These are phyloP conservation scores for Xiphorhynchus elegans DNA, from an alignment of 2,113 vertebrate genomes.

Conservation along the genomic window DNA sequence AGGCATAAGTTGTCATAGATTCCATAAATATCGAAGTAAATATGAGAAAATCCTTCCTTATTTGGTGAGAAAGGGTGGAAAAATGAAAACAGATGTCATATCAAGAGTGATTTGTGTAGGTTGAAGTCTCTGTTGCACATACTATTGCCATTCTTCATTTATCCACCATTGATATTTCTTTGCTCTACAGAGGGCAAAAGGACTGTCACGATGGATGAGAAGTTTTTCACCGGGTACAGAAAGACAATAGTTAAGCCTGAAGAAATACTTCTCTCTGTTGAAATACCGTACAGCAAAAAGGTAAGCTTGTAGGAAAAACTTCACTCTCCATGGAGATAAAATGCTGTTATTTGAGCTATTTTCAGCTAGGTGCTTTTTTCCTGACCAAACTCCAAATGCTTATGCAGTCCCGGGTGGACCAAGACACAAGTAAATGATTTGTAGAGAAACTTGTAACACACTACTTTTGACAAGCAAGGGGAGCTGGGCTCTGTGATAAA, in stretches of 20 bases:
- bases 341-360: neutral
- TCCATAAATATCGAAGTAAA: neutral
- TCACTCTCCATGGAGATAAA: neutral
- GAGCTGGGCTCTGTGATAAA: neutral
- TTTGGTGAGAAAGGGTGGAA: neutral
- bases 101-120: neutral
- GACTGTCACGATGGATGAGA: conserved; percentile 84
- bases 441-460: neutral
- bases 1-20: neutral
- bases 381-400: neutral
- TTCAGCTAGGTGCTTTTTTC: neutral
- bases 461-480: neutral
- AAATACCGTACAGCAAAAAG: conserved; percentile 88
- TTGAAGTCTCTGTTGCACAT: neutral
- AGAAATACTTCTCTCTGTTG: conserved; percentile 86
- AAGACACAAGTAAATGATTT: neutral
- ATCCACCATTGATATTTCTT: neutral
- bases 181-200: conserved; percentile 78
- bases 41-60: neutral
- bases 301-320: conserved; percentile 66
- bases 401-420: neutral
- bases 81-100: neutral
- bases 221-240: conserved; percentile 90
- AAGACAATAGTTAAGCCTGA: conserved; percentile 82
- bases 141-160: neutral